These are phyloP conservation scores for Pangasius krempfi DNA, from an alignment of 2,797 vertebrate genomes.

Conservation along the genomic window DNA sequence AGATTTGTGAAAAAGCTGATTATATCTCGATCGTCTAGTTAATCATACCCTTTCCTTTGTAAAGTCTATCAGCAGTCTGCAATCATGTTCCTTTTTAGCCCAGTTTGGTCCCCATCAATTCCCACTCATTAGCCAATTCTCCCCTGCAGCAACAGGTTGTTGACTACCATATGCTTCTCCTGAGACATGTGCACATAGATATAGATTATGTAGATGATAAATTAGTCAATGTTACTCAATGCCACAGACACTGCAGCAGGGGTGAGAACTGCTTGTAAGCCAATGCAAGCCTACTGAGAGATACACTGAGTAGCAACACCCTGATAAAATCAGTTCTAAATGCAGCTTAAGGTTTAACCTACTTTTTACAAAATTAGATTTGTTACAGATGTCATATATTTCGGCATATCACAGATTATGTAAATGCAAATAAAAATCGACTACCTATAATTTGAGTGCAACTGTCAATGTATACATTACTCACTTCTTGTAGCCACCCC, in stretches of 20 bases:
- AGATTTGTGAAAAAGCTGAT: neutral
- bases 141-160: neutral
- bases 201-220: neutral
- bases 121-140: neutral
- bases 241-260: neutral
- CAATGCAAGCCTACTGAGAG: neutral
- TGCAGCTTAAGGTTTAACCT: neutral
- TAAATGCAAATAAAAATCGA: neutral
- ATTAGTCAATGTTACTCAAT: neutral
- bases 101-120: neutral
- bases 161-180: neutral
- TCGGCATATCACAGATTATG: neutral
- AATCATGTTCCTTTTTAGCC: neutral
- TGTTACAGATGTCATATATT: neutral
- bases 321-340: neutral
- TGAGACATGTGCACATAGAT: neutral
- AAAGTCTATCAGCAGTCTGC: neutral
- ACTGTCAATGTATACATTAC: neutral
- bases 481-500: neutral
- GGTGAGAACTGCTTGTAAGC: neutral
- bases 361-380: neutral
- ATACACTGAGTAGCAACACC: neutral
- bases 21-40: neutral
- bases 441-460: neutral
- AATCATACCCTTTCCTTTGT: neutral